Evolutionary conservation across 2,888 invertebrate genomes (phyloP).

Genomic region (Stomorhina lunata): DNA sequence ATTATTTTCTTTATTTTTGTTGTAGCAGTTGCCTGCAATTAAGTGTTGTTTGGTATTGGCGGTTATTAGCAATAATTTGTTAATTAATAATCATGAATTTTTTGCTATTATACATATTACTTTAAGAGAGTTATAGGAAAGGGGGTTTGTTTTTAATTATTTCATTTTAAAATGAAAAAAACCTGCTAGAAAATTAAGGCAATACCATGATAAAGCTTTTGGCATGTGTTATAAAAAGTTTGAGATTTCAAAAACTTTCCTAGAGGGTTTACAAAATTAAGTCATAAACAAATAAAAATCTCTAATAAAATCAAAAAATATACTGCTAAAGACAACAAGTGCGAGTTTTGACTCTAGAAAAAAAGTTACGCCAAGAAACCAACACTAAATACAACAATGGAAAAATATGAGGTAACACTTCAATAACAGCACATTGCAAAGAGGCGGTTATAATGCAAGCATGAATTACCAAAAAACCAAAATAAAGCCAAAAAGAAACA

Average conservation of each 20-base stretch:
- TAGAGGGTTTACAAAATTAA: neutral
- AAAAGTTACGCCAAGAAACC: conserved; percentile 18
- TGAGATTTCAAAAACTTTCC: neutral
- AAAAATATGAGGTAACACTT: conserved; percentile 56
- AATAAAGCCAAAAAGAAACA: neutral
- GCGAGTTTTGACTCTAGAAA: conserved; percentile 19
- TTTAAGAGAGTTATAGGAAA: neutral
- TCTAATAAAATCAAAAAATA: neutral
- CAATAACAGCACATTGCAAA: conserved; percentile 49
- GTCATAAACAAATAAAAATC: neutral
- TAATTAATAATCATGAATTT: conserved; percentile 42
- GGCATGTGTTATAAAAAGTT: neutral
- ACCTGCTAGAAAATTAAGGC: neutral
- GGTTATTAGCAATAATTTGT: conserved; percentile 59
- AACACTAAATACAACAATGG: neutral
- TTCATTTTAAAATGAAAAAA: neutral
- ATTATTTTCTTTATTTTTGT: conserved; percentile 38
- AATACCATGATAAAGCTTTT: neutral
- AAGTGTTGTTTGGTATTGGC: neutral
- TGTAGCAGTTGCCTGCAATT: neutral
- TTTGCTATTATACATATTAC: neutral
- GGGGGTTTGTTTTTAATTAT: neutral
- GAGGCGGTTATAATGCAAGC: conserved; percentile 44
- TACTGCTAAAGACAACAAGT: conserved; percentile 15
- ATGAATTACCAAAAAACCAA: conserved; percentile 35